phyloP scores from a whole-genome alignment of 2,797 vertebrate species.

The Tenualosa ilisha region DNA sequence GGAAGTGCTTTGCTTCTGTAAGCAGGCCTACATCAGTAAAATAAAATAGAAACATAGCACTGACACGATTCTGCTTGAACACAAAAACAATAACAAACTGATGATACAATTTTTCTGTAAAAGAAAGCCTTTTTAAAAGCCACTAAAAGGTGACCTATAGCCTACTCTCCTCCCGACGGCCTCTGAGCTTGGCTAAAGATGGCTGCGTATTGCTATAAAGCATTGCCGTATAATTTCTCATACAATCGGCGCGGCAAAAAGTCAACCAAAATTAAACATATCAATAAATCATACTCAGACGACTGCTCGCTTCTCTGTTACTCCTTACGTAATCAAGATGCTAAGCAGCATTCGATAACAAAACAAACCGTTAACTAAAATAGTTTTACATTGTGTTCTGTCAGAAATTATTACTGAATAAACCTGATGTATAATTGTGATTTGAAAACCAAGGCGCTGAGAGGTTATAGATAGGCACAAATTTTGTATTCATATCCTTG shows the following conservation, averaged over 20 bases:
- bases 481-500: conserved; percentile 84
- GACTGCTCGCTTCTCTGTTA: conserved; percentile 45
- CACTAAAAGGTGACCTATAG: conserved; percentile 45
- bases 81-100: conserved; percentile 25
- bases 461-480: conserved; percentile 95
- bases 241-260: conserved; percentile 43
- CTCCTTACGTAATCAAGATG: conserved; percentile 56
- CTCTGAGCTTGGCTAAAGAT: conserved; percentile 52
- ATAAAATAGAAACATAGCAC: conserved; percentile 54
- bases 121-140: conserved; percentile 27
- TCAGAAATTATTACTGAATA: conserved; percentile 71
- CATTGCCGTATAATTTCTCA: conserved; percentile 53
- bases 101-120: conserved; percentile 33
- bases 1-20: conserved; percentile 59
- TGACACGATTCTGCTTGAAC: conserved; percentile 27
- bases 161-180: conserved; percentile 26
- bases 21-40: conserved; percentile 59
- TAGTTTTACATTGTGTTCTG: conserved; percentile 65
- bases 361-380: conserved; percentile 65
- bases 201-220: conserved; percentile 42
- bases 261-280: conserved; percentile 60
- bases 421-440: conserved; percentile 79
- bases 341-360: conserved; percentile 63
- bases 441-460: conserved; percentile 93
- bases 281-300: conserved; percentile 41